Evolutionary conservation across 2,113 vertebrate genomes (phyloP), one percentile per base, ranked within the genome.

Genomic region (Zapus hudsonius): DNA sequence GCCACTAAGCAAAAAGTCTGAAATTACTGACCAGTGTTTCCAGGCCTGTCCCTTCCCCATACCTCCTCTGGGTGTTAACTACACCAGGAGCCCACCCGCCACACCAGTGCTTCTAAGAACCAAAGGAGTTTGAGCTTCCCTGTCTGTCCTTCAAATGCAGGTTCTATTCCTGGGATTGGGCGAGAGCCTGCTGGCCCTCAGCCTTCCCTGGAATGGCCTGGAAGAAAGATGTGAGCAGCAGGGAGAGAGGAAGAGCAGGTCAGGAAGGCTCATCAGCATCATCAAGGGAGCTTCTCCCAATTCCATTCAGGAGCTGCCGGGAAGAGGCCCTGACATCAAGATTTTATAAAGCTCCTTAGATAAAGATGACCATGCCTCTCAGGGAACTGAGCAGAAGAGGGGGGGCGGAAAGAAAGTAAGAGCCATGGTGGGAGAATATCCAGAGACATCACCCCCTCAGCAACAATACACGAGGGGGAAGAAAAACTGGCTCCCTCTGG

Each of bases 1-100:
- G 95, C 85, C 84, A 40, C 84, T 52, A 67, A 84, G 66, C 72
- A 86, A 42, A 90, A 70, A 61, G 82, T 74, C 64, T 83, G 31
- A 87, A 93, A 84, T 63, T 55, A 79, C 47, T 61, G 13, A 74
- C 67, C 70, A 76, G 52, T 23, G 33, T 86, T 86, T 92, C 59
- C 59, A 73, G 19, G 61, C 38, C 29, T 75, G 70, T 70, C 4
- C 31, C 22, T 6, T 33, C 20, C 36, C 4, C 11, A 9, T 10
- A 40, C 19, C 33, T 22, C 31, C 57, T 73, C 64, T 11, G 31
- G 15, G 23, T 61, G 29, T 25, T 66, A 33, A 33, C 31, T 29
- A 5, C 2, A 2, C 38, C 61, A 59, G 61, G 7, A 25, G 25
- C 16, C 36, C 31, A 67, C n/a, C 33, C 10, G 67, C 44, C 20